A percentile compares a stretch with the other conserved stretches of the same genome.
phyloP scores from a whole-genome alignment of 1,140 invertebrate genomes.

The Zaprionus lachaisei region DNA sequence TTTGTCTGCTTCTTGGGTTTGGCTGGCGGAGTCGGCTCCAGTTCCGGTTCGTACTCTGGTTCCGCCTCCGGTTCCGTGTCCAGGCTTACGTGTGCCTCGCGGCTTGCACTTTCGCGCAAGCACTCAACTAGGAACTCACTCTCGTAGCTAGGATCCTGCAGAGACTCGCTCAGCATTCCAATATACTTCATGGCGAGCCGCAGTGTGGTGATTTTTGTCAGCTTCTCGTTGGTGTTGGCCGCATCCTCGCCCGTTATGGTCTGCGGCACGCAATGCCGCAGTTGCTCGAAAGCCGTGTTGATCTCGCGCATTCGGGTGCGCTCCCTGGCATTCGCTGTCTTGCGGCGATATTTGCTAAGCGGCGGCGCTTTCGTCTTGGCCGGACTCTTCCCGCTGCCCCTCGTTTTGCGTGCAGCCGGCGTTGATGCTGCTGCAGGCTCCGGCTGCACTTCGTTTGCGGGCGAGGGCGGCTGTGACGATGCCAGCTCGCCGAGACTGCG shows the following conservation, averaged over 20 bases:
- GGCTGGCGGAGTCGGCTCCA: neutral
- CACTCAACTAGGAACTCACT: constrained; percentile 72
- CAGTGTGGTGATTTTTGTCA: constrained; percentile 96
- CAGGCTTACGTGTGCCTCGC: constrained; percentile 50
- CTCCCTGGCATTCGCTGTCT: constrained; percentile 95
- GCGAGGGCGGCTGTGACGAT: neutral
- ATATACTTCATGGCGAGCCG: constrained; percentile 95
- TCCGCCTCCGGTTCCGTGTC: constrained; percentile 35
- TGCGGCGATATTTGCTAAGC: constrained; percentile 94
- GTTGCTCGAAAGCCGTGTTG: constrained; percentile 93
- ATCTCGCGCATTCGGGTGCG: constrained; percentile 94
- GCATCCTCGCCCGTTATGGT: constrained; percentile 78
- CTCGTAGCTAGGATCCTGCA: constrained; percentile 74
- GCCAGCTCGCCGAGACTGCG: constrained; percentile 28
- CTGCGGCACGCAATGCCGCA: constrained; percentile 90
- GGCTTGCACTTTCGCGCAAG: constrained; percentile 59
- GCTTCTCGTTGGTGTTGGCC: constrained; percentile 88
- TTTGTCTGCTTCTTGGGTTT: constrained; percentile 50
- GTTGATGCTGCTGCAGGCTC: constrained; percentile 1
- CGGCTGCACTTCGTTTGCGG: constrained; percentile 11
- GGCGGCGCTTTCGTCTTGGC: constrained; percentile 91
- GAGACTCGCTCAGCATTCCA: constrained; percentile 86
- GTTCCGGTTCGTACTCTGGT: constrained; percentile 32
- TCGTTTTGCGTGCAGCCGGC: neutral
- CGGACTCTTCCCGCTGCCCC: constrained; percentile 36